Percentiles rank a stretch among this genome's conserved stretches.
phyloP scores from a whole-genome alignment of 2,888 invertebrate species.

The Noctua janthe region DNA sequence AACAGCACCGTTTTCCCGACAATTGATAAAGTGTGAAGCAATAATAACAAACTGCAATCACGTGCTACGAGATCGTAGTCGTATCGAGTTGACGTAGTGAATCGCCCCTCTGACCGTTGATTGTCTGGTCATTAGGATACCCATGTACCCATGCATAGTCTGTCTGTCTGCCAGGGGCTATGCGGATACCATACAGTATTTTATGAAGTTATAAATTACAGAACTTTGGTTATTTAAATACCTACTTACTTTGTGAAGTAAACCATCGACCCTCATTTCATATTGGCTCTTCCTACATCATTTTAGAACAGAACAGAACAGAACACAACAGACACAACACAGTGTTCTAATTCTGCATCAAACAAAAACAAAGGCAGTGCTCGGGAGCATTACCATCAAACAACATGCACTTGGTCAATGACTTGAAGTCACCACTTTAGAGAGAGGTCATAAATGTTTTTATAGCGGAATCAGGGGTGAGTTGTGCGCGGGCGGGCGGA shows the following conservation, averaged over 20 bases:
- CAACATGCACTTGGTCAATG: constrained; percentile 63
- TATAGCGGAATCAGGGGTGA: constrained; percentile 65
- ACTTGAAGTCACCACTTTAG: constrained; percentile 60
- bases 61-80: constrained; percentile 43
- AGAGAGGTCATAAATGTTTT: constrained; percentile 66
- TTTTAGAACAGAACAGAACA: background rate
- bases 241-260: constrained; percentile 9
- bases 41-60: constrained; percentile 36
- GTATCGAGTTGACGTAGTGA: constrained; percentile 15
- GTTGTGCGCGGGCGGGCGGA: constrained; percentile 77
- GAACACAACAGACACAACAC: constrained; percentile 27
- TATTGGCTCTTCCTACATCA: constrained; percentile 25
- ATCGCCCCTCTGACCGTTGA: constrained; percentile 34
- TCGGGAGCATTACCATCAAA: constrained; percentile 48
- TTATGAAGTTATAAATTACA: background rate
- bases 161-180: background rate
- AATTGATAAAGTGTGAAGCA: constrained; percentile 8
- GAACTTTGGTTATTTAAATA: constrained; percentile 17
- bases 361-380: constrained; percentile 44
- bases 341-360: constrained; percentile 54
- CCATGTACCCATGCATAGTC: constrained; percentile 5
- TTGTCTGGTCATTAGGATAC: constrained; percentile 29
- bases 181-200: background rate
- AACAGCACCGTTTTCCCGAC: constrained; percentile 5
- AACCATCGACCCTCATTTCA: constrained; percentile 10